Conservation (phyloP, 2,888 invertebrate species). For the Platerodrilus igneus region DNA sequence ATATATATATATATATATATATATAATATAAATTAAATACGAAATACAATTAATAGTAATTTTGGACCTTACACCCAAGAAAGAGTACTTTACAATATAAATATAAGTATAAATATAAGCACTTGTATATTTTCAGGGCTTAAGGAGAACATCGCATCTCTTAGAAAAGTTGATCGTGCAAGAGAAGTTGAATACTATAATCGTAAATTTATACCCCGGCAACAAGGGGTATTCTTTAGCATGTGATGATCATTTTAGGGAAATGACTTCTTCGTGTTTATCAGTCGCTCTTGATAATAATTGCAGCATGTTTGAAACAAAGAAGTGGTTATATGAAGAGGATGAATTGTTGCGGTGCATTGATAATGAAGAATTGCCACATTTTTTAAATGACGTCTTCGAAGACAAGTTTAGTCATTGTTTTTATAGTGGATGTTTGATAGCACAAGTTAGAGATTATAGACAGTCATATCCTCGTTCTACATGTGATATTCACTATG, state of each 20-base stretch:
- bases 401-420: slow-evolving; percentile 79
- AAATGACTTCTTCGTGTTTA: slow-evolving; percentile 33
- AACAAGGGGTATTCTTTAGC: slow-evolving; percentile 69
- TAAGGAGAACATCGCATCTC: slow-evolving; percentile 64
- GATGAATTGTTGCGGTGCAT: slow-evolving; percentile 82
- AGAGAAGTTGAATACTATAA: slow-evolving; percentile 83
- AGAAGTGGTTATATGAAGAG: slow-evolving; percentile 84
- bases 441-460: slow-evolving; percentile 86
- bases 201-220: slow-evolving; percentile 86
- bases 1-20: too few species aligned
- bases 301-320: slow-evolving; percentile 63
- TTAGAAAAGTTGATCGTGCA: slow-evolving; percentile 79
- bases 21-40: too few species aligned
- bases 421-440: slow-evolving; percentile 88
- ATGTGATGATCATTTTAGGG: slow-evolving; percentile 33
- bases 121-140: slow-evolving; percentile 56
- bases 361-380: slow-evolving; percentile 87
- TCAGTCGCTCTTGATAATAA: slow-evolving; percentile 55
- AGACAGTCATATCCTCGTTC: slow-evolving; percentile 72
- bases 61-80: too few species aligned
- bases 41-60: too few species aligned
- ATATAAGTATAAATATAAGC: too few species aligned
- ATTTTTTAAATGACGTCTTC: slow-evolving; percentile 76
- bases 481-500: slow-evolving; percentile 81
- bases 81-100: too few species aligned